phyloP scores from a whole-genome alignment of 2,888 invertebrate genomes.

The Polylopha cassiicola region DNA sequence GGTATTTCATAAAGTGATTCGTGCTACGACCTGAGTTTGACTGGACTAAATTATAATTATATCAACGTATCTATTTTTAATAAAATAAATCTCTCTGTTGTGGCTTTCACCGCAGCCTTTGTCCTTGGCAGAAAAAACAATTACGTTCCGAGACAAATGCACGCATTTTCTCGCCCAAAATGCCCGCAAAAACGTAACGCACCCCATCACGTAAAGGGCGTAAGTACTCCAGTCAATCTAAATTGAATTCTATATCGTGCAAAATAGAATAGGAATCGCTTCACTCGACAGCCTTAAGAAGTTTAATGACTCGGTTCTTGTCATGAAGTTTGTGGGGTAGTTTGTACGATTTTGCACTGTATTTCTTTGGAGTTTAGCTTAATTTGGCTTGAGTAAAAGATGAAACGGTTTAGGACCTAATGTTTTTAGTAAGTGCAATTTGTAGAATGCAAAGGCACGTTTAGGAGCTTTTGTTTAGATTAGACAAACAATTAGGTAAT shows the following conservation, averaged over 20 bases:
- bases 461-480: slow-evolving; percentile 13
- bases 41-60: no score
- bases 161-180: slow-evolving; percentile 5
- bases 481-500: slow-evolving; percentile 4
- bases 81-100: no score
- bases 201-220: not conserved
- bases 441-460: slow-evolving; percentile 11
- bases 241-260: no score
- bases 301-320: slow-evolving; percentile 2
- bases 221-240: not conserved
- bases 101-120: no score
- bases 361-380: not conserved
- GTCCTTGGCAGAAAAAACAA: not conserved
- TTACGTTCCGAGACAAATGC: slow-evolving; percentile 1
- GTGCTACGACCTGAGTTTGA: no score
- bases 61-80: no score
- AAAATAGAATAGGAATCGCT: not conserved
- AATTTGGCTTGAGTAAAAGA: not conserved
- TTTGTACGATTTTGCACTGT: slow-evolving; percentile 1
- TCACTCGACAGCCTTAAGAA: not conserved
- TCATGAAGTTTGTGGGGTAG: slow-evolving; percentile 4
- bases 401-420: slow-evolving; percentile 13
- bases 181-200: not conserved
- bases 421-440: slow-evolving; percentile 18
- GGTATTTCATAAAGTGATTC: no score